These are phyloP conservation scores for Saxidomus purpurata DNA, from an alignment of 1,140 invertebrate species.

Conservation along the genomic window DNA sequence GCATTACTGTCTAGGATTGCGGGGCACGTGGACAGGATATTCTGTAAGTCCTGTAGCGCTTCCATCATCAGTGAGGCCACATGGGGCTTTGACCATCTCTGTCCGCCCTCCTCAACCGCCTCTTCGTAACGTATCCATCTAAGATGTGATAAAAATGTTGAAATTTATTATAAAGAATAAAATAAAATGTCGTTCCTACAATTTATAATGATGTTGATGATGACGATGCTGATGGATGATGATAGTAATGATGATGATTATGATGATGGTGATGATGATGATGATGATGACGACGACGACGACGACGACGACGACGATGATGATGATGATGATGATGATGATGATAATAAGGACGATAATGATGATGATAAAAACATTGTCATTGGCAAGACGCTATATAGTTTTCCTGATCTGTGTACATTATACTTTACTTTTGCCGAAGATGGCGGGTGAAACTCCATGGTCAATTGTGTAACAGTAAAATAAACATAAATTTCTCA, in stretches of 20 bases:
- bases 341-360: background rate
- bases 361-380: background rate
- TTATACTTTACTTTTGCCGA: too few relatives aligned
- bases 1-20: conserved; percentile 81
- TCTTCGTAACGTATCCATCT: conserved; percentile 88
- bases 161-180: too few relatives aligned
- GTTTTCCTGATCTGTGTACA: too few relatives aligned
- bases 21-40: conserved; percentile 79
- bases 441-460: too few relatives aligned
- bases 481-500: too few relatives aligned
- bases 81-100: conserved; percentile 87
- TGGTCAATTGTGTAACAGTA: too few relatives aligned
- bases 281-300: background rate
- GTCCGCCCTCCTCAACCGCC: conserved; percentile 85
- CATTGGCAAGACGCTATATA: background rate
- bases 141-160: too few relatives aligned
- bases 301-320: background rate
- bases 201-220: too few relatives aligned
- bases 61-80: conserved; percentile 86
- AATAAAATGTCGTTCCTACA: too few relatives aligned
- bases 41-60: conserved; percentile 84
- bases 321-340: background rate
- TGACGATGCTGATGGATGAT: too few relatives aligned
- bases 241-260: background rate
- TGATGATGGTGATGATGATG: background rate